Conservation (phyloP, 2,113 vertebrate genomes). For the Pithys albifrons region DNA sequence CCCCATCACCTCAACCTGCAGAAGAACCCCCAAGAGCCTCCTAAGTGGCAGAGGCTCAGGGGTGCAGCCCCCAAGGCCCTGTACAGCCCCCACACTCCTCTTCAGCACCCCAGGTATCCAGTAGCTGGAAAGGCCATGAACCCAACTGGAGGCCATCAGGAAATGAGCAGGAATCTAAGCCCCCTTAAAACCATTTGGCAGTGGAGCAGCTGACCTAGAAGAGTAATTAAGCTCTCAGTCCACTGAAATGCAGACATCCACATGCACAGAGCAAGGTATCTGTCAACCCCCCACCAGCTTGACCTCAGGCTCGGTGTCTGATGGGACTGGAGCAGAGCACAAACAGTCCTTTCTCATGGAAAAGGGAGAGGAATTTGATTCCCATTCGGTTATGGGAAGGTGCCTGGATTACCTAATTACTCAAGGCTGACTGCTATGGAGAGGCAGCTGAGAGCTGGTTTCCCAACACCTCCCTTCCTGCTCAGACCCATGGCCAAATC, state of each 20-base stretch:
- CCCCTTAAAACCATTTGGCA: constrained; percentile 14
- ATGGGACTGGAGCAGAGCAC: not conserved
- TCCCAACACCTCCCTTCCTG: not conserved
- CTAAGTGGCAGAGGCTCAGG: not conserved
- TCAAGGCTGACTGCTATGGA: not conserved
- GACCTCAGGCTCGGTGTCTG: not conserved
- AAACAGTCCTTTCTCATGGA: not conserved
- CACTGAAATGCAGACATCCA: not conserved
- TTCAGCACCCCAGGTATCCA: not conserved
- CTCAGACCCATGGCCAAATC: not conserved
- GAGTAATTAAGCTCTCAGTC: constrained; percentile 14
- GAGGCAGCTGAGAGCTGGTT: not conserved
- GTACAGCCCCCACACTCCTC: accelerated
- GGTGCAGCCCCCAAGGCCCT: not conserved
- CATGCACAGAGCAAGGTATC: not conserved
- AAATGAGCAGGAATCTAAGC: constrained; percentile 25
- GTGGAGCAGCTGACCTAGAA: constrained; percentile 2
- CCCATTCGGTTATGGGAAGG: not conserved
- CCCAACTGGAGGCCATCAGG: not conserved
- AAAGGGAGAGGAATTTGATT: not conserved
- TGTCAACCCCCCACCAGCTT: constrained; percentile 6
- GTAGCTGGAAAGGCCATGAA: not conserved
- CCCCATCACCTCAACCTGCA: not conserved
- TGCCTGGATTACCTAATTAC: not conserved
- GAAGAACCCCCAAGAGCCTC: not conserved